Base-by-base conservation (phyloP, 2,797 vertebrate genomes). In the Synaphobranchus kaupii region DNA sequence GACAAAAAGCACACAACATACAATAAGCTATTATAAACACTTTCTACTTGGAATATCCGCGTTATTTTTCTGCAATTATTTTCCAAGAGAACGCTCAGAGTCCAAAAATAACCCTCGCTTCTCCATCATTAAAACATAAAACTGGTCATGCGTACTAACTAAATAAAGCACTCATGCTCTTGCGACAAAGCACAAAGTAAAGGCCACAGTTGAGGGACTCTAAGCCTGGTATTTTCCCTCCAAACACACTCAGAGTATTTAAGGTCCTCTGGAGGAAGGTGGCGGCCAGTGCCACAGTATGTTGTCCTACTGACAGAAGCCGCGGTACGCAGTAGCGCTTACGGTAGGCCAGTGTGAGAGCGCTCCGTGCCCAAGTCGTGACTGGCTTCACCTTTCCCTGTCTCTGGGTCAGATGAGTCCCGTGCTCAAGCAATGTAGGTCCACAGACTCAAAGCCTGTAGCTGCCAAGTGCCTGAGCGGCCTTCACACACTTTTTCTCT, bases 401-500 rank as follows among this genome's bases (percentile, higher is more conserved):
- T 50, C 47, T 66, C 85, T 85, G 71, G 66, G 89, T 88, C 83
- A 88, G 66, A 88, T 88, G 86, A 58, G 83, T 89, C 85, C 86
- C 60, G 60, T 90, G 90, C 89, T 90, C 73, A 71, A 88, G 85
- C 90, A 90, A 88, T 88, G 86, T 90, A n/a, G 87, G 84, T 86
- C 86, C 85, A 90, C 91, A 89, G 88, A 89, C 87, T 84, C 17
- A 86, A 48, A 63, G 60, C 73, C 54, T 25, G 47, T 39, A 31
- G 2, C 87, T 80, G 90, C 90, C 89, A 91, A 92, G 84, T 88
- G 85, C 73, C 90, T 89, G 87, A 71, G 86, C 85, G 87, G 89
- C 89, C 86, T 85, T 84, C 44, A 76, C 86, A 88, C 86, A 89
- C 86, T 86, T 86, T 52, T 76, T 68, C 88, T 10, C 50, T 76